A percentile compares a stretch with the other conserved stretches of the same genome.
Evolutionary conservation across 23 tunicate species (phyloP).

Genomic region (Halocynthia roretzi): DNA sequence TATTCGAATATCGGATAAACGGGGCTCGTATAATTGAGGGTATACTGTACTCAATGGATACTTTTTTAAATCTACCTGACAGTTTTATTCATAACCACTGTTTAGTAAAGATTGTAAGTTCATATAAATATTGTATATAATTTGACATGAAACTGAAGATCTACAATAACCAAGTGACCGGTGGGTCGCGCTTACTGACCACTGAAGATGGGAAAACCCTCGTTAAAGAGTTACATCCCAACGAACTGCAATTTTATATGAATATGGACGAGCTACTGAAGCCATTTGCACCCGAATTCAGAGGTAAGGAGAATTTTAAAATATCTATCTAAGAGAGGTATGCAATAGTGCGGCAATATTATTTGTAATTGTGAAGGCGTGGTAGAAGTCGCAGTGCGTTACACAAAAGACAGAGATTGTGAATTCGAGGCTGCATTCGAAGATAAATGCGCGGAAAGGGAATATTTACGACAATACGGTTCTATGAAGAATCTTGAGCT

Average conservation of each 20-base stretch:
- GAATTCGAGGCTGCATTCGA: no score
- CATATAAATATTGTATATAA: no score
- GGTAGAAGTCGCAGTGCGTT: constrained; percentile 30
- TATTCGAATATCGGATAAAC: no score
- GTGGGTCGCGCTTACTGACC: constrained; percentile 46
- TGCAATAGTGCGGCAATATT: no score
- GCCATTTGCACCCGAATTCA: constrained; percentile 23
- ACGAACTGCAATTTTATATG: constrained; percentile 35
- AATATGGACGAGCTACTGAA: constrained; percentile 20
- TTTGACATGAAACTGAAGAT: not conserved
- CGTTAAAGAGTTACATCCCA: constrained; percentile 13
- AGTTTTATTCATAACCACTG: no score
- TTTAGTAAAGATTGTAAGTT: no score
- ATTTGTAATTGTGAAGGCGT: no score
- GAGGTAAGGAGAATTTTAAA: not conserved
- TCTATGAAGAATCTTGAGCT: no score
- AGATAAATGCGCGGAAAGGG: not conserved
- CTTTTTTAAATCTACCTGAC: no score
- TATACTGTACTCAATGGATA: no score
- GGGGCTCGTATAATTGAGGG: no score
- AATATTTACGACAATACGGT: not conserved
- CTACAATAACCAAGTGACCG: constrained; percentile 35
- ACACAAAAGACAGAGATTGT: constrained; percentile 14
- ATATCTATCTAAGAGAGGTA: no score
- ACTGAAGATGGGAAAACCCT: constrained; percentile 22